A percentile compares a stretch with the other conserved stretches of the same genome.
phyloP scores from a whole-genome alignment of 2,888 invertebrate genomes.

The Meliscaeva auricollis region DNA sequence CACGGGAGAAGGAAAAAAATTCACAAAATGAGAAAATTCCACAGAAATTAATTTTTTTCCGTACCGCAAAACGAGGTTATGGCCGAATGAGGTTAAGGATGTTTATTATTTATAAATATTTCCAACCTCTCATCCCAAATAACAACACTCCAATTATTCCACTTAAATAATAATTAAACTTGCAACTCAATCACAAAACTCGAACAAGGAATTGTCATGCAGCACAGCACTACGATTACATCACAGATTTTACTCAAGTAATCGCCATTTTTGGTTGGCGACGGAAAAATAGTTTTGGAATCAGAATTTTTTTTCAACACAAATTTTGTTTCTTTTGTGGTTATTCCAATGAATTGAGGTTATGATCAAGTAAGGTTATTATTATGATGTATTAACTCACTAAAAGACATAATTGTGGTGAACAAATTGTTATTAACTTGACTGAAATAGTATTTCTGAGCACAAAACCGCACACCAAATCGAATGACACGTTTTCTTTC shows the following conservation, averaged over 20 bases:
- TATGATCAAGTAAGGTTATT: constrained; percentile 71
- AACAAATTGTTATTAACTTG: constrained; percentile 23
- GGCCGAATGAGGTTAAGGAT: constrained; percentile 74
- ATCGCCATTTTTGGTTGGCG: constrained; percentile 66
- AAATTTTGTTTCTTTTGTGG: constrained; percentile 28
- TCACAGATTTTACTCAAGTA: constrained; percentile 53
- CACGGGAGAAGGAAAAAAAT: constrained; percentile 33
- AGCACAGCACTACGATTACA: constrained; percentile 60
- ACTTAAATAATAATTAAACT: constrained; percentile 15
- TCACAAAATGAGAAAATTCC: constrained; percentile 38
- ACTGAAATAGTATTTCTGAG: constrained; percentile 33
- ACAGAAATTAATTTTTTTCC: constrained; percentile 47
- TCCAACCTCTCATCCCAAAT: constrained; percentile 23
- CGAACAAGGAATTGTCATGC: not conserved
- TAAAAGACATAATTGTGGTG: constrained; percentile 52
- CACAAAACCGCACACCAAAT: constrained; percentile 52
- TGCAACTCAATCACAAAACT: not conserved
- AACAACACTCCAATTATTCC: constrained; percentile 32
- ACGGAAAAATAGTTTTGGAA: constrained; percentile 23
- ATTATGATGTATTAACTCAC: constrained; percentile 66
- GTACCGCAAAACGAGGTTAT: constrained; percentile 58
- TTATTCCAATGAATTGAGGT: constrained; percentile 65
- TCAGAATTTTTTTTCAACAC: constrained; percentile 16
- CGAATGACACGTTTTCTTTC: constrained; percentile 67
- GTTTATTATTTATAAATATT: constrained; percentile 69